Base-by-base conservation (phyloP, 2,888 invertebrate species). In the Troglohyphantes excavatus region DNA sequence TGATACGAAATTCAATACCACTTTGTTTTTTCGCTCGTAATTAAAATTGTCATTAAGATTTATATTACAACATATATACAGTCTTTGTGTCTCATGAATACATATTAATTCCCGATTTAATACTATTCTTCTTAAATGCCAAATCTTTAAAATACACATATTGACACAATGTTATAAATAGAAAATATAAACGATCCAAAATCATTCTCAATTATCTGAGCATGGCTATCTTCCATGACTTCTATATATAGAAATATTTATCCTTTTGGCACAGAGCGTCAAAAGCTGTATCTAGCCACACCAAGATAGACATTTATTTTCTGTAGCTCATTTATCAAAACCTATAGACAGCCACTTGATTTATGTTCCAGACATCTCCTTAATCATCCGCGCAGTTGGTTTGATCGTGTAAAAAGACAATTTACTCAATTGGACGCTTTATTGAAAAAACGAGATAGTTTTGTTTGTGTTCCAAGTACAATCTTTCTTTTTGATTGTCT, bases 381-480 rank as follows among this genome's bases (percentile, higher is more conserved):
- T 53, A 53, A 53, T 53, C 53, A 53, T 53, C 53, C 53, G 53
- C 53, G n/a, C n/a, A 53, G 53, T 53, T 53, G 53, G n/a, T 53
- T 53, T 53, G 53, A 53, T 53, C 53, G 53, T 53, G 53, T 53
- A 53, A 53, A 53, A 53, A 53, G 53, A 53, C 53, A 53, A 53
- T 53, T 53, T 53, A 53, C 53, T 53, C 53, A 53, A 53, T 53
- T 53, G 53, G 53, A n/a, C 53, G 53, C 53, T 53, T 53, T 53
- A 53, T 53, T 53, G 53, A 53, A 53, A 53, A 53, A 53, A 53
- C 3, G 53, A 53, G 53, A 53, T 53, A 53, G 17, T 53, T 53
- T 53, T 53, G n/a, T 53, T 53, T 53, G n/a, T 53, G 53, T 13
- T n/a, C n/a, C 53, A 53, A 53, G 53, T n/a, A 53, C 53, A n/a